Evolutionary conservation across 2,113 vertebrate genomes (phyloP), one percentile per base, ranked within the genome.

Genomic region (Apistogramma diplotaenia): DNA sequence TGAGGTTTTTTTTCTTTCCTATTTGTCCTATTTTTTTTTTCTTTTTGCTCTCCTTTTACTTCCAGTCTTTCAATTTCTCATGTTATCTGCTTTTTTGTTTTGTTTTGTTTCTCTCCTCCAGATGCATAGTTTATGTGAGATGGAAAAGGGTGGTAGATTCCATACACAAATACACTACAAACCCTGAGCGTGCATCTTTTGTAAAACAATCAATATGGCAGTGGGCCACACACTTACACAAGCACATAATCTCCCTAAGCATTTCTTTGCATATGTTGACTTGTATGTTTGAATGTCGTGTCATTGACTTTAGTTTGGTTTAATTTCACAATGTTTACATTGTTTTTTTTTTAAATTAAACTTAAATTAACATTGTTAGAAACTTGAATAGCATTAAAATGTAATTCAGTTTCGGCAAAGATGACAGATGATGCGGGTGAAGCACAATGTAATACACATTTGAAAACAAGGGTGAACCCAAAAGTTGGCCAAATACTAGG

Each of bases 171-270:
- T 74, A 67, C 55, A 74, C 67, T 77, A 77, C 80, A 84, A 84
- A 71, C 49, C 79, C 82, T 86, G 92, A 89, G 85, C 85, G 59
- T 76, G 85, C 85, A 87, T 46, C 78, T 91, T 89, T 88, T 78
- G 18, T 76, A 60, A 89, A 76, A 18, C 46, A 70, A 93, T 91
- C 82, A 76, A 89, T 90, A 60, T 81, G 83, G 82, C 85, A 77
- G 27, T 19, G 25, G 56, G 40, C 78, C 87, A 85, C 65, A 78
- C 55, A 78, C 18, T 60, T 74, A 65, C 62, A 73, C 70, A 67
- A 71, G 21, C 84, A 78, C 62, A 60, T 1, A 46, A 13, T 62
- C 56, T n/a, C 35, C 23, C 19, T 7, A 46, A 79, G 58, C 62
- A 58, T 62, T 76, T 79, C 51, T 23, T 62, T 56, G 25, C 27